Percentiles rank a stretch among this genome's conserved stretches.
phyloP scores from a whole-genome alignment of 2,797 vertebrate species.

The Monodelphis domestica region DNA sequence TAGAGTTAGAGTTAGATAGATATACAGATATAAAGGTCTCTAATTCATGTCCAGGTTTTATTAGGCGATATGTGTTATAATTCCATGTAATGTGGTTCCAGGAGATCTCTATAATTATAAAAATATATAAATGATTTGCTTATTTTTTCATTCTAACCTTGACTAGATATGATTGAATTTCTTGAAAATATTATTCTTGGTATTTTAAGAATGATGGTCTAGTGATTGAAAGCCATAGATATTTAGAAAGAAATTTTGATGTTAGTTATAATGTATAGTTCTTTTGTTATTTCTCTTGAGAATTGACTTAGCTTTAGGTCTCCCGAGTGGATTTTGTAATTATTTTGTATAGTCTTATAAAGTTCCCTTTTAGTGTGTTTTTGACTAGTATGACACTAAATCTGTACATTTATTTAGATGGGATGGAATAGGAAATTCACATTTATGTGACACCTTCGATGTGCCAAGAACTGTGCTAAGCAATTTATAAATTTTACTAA shows the following conservation, averaged over 20 bases:
- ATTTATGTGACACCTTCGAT: no score
- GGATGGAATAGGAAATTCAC: no score
- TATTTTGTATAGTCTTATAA: no score
- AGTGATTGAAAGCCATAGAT: background rate
- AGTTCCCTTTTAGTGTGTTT: no score
- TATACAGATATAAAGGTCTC: background rate
- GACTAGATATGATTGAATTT: background rate
- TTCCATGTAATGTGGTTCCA: constrained; percentile 37
- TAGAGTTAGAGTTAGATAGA: no score
- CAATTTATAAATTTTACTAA: no score
- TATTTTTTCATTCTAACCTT: background rate
- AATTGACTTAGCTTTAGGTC: no score
- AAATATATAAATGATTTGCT: background rate
- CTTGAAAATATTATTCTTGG: background rate
- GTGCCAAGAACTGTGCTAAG: no score
- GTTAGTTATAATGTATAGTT: constrained; percentile 2
- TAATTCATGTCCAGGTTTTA: background rate
- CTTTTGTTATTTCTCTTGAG: background rate
- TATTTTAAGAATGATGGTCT: background rate
- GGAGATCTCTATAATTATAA: background rate
- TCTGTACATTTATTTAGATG: no score
- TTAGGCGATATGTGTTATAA: background rate
- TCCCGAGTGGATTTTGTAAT: no score
- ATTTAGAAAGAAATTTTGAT: constrained; percentile 41
- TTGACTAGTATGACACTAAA: no score